phyloP scores from a whole-genome alignment of 2,888 invertebrate genomes.

The Piscicola geometra region DNA sequence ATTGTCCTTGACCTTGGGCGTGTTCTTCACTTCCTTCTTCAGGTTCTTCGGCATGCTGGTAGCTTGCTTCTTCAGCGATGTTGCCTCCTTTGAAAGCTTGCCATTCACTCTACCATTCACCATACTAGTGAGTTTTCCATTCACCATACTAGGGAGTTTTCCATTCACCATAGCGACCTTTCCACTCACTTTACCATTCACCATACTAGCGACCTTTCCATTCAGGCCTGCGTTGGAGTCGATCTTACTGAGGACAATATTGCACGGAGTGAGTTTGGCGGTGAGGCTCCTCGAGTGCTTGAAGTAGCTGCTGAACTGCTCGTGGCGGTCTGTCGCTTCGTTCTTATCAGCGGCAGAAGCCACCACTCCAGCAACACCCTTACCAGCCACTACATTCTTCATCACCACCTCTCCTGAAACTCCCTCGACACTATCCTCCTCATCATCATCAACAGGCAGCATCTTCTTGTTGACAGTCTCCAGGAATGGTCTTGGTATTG shows the following conservation, averaged over 20 bases:
- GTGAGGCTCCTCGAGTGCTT: neutral
- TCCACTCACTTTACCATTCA: neutral
- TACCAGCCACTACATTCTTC: too few relatives aligned
- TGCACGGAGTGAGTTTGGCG: neutral
- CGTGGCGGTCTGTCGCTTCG: neutral
- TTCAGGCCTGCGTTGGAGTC: neutral
- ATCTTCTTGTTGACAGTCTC: neutral
- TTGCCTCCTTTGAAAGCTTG: neutral
- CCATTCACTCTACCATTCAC: neutral
- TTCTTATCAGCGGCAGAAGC: neutral
- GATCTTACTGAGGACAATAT: slow-evolving; percentile 6
- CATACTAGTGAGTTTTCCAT: neutral
- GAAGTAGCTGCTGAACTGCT: neutral
- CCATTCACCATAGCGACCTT: neutral
- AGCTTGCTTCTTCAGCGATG: too few relatives aligned
- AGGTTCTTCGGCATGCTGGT: neutral
- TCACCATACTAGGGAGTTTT: neutral
- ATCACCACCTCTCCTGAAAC: too few relatives aligned
- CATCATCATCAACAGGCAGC: neutral
- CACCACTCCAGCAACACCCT: too few relatives aligned
- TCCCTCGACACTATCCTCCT: neutral
- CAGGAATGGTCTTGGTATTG: too few relatives aligned
- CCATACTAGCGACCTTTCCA: neutral
- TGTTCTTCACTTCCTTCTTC: neutral
- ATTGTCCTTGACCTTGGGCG: neutral